Base-by-base conservation (phyloP, 2,888 invertebrate species). In the Stomorhina lunata region DNA sequence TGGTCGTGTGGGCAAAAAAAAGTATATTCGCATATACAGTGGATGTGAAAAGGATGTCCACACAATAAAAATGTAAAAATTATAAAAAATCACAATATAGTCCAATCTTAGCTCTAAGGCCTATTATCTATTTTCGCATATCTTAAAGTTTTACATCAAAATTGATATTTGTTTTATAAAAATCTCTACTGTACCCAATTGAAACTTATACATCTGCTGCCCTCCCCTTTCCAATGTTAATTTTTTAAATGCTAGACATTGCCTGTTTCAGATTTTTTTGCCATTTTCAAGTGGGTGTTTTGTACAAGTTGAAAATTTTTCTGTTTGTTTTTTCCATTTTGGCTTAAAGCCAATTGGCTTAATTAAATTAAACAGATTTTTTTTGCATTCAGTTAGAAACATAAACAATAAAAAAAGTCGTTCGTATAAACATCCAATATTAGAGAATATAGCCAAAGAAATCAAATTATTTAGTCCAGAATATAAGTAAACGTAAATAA, bases 261-360 rank as follows among this genome's bases (percentile, higher is more conserved):
- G 37, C 53, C 22, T 40, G 9, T n/a, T n/a, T 40, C 3, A 20
- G 20, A 29, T 65, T 32, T 15, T 65, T 48, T 45, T 61, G 43
- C 12, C 43, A 32, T 25, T 17, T 43, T n/a, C 43, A 29, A 22
- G 66, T 29, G 43, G 27, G 69, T 43, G 55, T 66, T 34, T 32
- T 12, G 45, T 43, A 59, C 45, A 22, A 48, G 9, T 68, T 40
- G 22, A 45, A 32, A 4, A 40, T n/a, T 40, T n/a, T 17, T 29
- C 27, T 9, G 1, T 48, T 32, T 48, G 20, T 32, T 17, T 65
- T 34, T 57, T 20, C 40, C 10, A n/a, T 55, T 40, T 55, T 82
- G 82, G 82, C 65, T 53, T 37, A 65, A 40, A 15, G 82, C 82
- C 82, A 82, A 82, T 82, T 82, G 79, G 75, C 82, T 82, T 82